Base-by-base conservation (phyloP, 2,888 invertebrate genomes). In the Chironomus tentans region DNA sequence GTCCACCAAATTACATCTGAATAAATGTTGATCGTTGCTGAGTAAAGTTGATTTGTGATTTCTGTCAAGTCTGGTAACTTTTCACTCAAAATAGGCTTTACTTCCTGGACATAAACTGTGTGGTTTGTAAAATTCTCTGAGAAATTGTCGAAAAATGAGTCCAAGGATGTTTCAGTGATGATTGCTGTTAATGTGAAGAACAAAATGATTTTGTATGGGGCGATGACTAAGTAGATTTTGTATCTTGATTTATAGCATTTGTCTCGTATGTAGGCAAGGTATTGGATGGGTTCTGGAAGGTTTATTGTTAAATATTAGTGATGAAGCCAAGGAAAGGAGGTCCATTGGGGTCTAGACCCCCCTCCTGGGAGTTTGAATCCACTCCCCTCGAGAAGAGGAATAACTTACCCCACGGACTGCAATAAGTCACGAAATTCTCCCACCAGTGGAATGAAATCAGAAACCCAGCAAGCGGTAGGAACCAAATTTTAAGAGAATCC, bases 391-490 rank as follows among this genome's bases (percentile, higher is more conserved):
- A n/a, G n/a, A n/a, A n/a, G n/a, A n/a, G n/a, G n/a, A n/a, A n/a
- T n/a, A n/a, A n/a, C 50, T n/a, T n/a, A 82, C 81, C 78, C 6
- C 82, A 81, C 62, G 78, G 78, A 70, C 83, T 83, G 69, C 82
- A 79, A 78, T 82, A 80, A 22, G 87, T 87, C 4, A 91, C 86
- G 81, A 88, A 94, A 82, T 93, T 94, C 81, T 92, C 91, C 94
- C 94, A 94, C 93, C 93, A 95, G 22, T 91, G 90, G 68, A 89
- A 84, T 0, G 94, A 94, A 76, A 90, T 87, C 28, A 93, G 84
- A 46, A 91, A 79, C 72, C 91, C 85, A 3, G 91, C 87, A 3
- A 90, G 78, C 0, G 91, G 89, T 77, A 90, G 87, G 1, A 68
- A 74, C 74, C 74, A 74, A 38, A 65, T 68, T 21, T 68, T 74